Percentiles rank a stretch among this genome's conserved stretches.
Evolutionary conservation across 2,113 vertebrate genomes (phyloP).

Genomic region (Porphyrio hochstetteri): DNA sequence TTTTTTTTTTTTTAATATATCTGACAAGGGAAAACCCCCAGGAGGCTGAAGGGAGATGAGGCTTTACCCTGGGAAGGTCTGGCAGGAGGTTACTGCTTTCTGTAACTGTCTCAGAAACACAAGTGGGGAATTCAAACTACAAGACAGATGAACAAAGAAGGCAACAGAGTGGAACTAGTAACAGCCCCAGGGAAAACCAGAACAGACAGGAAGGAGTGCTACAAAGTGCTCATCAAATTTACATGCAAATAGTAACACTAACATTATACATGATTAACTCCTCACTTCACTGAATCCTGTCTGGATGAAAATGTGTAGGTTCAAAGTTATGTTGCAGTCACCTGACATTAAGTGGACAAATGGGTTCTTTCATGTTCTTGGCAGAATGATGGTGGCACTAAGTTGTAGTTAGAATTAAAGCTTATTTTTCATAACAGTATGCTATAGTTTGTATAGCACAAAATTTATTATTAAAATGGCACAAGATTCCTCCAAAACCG

Average conservation of each 20-base stretch:
- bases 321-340: background rate
- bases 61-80: constrained; percentile 1
- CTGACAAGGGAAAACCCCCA: background rate
- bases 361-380: background rate
- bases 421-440: background rate
- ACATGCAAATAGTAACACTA: constrained; percentile 34
- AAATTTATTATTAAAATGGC: background rate
- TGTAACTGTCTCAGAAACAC: constrained; percentile 16
- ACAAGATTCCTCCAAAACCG: background rate
- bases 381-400: background rate
- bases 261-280: background rate
- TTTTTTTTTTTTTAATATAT: background rate
- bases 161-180: constrained; percentile 44
- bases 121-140: constrained; percentile 22
- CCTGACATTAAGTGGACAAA: background rate
- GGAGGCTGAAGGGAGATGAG: background rate
- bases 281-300: background rate
- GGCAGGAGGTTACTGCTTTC: constrained; percentile 10
- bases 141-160: constrained; percentile 46
- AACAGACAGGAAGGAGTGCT: constrained; percentile 7
- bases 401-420: background rate
- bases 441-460: background rate
- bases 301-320: background rate
- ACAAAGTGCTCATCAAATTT: constrained; percentile 36
- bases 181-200: constrained; percentile 19